These are phyloP conservation scores for Mythimna impura DNA, from an alignment of 2,888 invertebrate species.

Conservation along the genomic window DNA sequence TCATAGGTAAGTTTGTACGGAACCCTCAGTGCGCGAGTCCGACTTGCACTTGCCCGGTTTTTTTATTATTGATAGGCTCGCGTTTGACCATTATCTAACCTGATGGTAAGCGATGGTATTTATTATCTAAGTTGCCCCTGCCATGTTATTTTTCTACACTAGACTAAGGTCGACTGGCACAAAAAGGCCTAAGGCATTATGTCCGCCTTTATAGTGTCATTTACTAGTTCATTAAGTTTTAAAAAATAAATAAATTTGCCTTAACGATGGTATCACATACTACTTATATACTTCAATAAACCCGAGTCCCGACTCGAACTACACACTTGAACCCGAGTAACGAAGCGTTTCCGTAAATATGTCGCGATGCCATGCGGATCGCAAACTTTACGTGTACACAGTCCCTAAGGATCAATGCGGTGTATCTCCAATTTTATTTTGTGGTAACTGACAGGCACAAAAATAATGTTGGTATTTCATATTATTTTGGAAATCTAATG, in stretches of 20 bases:
- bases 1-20: too few species aligned
- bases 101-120: too few species aligned
- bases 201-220: too few species aligned
- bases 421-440: constrained; percentile 54
- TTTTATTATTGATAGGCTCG: too few species aligned
- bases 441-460: constrained; percentile 30
- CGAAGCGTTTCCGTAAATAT: constrained; percentile 58
- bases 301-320: constrained; percentile 34
- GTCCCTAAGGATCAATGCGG: constrained; percentile 50
- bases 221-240: too few species aligned
- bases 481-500: constrained; percentile 30
- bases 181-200: too few species aligned
- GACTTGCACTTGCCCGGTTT: too few species aligned
- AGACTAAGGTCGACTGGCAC: too few species aligned
- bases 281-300: constrained; percentile 38
- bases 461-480: constrained; percentile 37
- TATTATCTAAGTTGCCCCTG: too few species aligned
- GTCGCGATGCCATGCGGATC: constrained; percentile 51
- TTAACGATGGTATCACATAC: constrained; percentile 5
- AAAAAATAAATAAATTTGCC: neutral
- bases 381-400: constrained; percentile 53
- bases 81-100: too few species aligned
- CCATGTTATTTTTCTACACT: too few species aligned
- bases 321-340: constrained; percentile 47
- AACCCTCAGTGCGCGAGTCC: too few species aligned